Evolutionary conservation across 2,888 invertebrate genomes (phyloP).

Genomic region (Tachina lurida): DNA sequence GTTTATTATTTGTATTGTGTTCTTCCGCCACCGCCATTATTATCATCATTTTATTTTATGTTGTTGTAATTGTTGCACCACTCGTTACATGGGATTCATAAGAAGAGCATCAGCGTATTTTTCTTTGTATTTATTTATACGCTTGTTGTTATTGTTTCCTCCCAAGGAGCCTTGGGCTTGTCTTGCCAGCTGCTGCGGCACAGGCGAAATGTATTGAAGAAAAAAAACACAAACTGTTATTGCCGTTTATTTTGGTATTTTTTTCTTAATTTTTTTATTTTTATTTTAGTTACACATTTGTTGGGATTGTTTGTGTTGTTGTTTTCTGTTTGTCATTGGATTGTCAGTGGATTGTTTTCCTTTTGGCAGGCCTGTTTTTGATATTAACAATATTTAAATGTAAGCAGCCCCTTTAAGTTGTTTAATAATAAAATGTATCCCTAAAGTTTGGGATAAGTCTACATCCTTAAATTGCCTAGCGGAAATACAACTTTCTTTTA

Average conservation of each 20-base stretch:
- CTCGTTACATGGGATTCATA: neutral
- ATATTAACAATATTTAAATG: conserved; percentile 50
- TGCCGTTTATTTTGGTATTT: neutral
- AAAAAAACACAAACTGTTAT: conserved; percentile 22
- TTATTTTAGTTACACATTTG: conserved; percentile 30
- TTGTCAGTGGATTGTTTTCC: conserved; percentile 28
- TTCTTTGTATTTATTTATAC: conserved; percentile 8
- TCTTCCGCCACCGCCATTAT: conserved; percentile 15
- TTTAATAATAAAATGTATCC: conserved; percentile 6
- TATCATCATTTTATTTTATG: conserved; percentile 16
- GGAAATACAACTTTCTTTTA: neutral
- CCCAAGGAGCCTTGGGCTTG: conserved; percentile 27
- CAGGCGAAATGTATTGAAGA: neutral
- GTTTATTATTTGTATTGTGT: neutral
- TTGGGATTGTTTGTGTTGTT: conserved; percentile 45
- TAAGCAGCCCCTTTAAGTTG: conserved; percentile 24
- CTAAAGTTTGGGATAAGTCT: conserved; percentile 13
- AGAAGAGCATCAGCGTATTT: conserved; percentile 28
- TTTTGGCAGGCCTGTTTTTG: conserved; percentile 39
- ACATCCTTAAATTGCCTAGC: conserved; percentile 7
- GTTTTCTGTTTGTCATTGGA: conserved; percentile 28
- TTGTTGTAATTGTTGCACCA: conserved; percentile 42
- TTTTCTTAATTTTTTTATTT: neutral
- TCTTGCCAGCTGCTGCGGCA: conserved; percentile 40
- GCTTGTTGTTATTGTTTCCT: conserved; percentile 31